Base-by-base conservation (phyloP, 2,888 invertebrate genomes). In the Diplolepis rosae region DNA sequence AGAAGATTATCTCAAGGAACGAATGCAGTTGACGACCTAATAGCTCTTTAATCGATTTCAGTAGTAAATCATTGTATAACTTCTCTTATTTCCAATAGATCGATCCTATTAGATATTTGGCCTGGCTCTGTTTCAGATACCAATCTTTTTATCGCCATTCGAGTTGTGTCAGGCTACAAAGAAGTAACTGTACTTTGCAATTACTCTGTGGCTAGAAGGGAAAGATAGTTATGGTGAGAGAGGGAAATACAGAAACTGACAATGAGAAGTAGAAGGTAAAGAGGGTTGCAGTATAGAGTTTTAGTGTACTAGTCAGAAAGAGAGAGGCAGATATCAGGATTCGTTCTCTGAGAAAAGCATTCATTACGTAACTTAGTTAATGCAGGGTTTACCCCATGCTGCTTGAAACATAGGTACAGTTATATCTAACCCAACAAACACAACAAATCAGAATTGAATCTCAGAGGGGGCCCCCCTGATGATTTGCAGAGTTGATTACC, bases 311-410 rank as follows among this genome's bases (percentile, higher is more conserved):
- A 45, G 56, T 56, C 27, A 15, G 28, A 66, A 39, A 35, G 71
- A 67, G 70, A 73, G 65, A 68, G 72, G 65, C 56, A 39, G 30
- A 71, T 51, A 72, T 72, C 70, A 68, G 71, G 76, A 78, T 74
- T 76, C 72, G 69, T 74, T 75, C 73, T 71, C 61, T 68, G 70
- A 70, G 73, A 73, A 71, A 73, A 79, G 77, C 77, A 77, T 77
- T 80, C 76, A 76, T 81, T 82, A 77, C 78, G 80, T 80, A 82
- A 81, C 75, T 75, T 74, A 66, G 72, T 75, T 79, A 79, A 77
- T 73, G 75, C 71, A 70, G 68, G 68, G 65, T 61, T 68, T 69
- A 71, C 73, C 61, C 52, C 54, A 61, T 39, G 39, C 30, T 52
- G 65, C 61, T 32, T 22, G 11, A 22, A 61, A 61, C 61, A 61